Evolutionary conservation across 30 jellyfish, hydroid and myxozoan species (phyloP).

Genomic region (Aurelia coerulea): DNA sequence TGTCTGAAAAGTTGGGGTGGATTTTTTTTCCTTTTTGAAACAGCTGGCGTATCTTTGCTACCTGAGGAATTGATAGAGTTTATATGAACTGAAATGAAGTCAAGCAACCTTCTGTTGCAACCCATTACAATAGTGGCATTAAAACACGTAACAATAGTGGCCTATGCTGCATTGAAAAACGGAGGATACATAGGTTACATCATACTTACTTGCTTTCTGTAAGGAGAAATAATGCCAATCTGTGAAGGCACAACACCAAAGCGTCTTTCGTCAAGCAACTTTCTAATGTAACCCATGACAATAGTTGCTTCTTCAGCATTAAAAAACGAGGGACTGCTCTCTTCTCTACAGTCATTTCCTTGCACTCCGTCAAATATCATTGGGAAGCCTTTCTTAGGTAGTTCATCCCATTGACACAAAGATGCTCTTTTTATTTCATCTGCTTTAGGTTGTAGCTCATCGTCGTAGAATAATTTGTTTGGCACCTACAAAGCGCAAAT

Average conservation of each 20-base stretch:
- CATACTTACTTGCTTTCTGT: constrained; percentile 78
- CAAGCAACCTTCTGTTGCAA: too few species aligned
- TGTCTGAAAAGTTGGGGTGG: background rate
- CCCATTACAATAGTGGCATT: too few species aligned
- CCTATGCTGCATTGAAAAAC: too few species aligned
- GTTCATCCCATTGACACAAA: constrained; percentile 19
- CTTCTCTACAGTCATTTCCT: constrained; percentile 84
- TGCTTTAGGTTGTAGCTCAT: constrained; percentile 75
- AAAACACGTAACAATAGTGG: too few species aligned
- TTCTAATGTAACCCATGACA: constrained; percentile 67
- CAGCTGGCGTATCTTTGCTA: constrained; percentile 5
- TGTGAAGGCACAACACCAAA: constrained; percentile 45
- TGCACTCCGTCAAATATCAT: constrained; percentile 81
- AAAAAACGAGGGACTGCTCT: constrained; percentile 92
- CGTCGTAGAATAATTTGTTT: constrained; percentile 70
- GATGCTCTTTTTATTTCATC: constrained; percentile 15
- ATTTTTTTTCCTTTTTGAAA: too few species aligned
- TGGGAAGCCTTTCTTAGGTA: constrained; percentile 57
- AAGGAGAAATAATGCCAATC: constrained; percentile 87
- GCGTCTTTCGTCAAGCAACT: background rate
- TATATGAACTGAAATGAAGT: too few species aligned
- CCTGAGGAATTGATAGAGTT: background rate
- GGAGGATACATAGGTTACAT: too few species aligned
- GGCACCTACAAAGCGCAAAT: constrained; percentile 34
- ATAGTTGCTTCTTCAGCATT: constrained; percentile 83